These are phyloP conservation scores for Loxodonta africana DNA, from an alignment of 2,113 vertebrate species.

Conservation along the genomic window DNA sequence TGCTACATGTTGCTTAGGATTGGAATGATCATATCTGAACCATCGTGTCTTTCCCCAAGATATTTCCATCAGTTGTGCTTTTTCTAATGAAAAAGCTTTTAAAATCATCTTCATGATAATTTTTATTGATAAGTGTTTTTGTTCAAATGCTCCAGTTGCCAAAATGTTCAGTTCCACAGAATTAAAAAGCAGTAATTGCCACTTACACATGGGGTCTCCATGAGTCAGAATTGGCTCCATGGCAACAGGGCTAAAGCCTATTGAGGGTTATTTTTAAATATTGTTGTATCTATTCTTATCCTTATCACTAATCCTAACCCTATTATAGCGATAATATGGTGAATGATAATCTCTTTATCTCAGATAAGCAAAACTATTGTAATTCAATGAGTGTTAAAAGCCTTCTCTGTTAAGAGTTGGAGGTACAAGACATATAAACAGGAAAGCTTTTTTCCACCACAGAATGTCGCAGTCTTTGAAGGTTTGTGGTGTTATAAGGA, in stretches of 20 bases:
- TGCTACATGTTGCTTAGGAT: background rate
- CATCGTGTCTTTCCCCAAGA: background rate
- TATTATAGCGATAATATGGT: background rate
- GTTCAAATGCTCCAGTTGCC: background rate
- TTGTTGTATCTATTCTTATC: background rate
- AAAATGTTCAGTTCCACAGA: background rate
- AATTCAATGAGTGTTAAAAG: background rate
- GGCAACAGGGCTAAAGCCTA: background rate
- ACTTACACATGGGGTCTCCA: too few relatives aligned
- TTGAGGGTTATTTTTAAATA: slow-evolving; percentile 1
- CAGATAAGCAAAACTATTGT: background rate
- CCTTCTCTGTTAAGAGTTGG: background rate
- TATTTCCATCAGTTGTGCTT: background rate
- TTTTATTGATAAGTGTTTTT: background rate
- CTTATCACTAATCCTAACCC: background rate
- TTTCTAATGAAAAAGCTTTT: background rate
- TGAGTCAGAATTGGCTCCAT: too few relatives aligned
- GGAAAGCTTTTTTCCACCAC: background rate
- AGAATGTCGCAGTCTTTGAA: background rate
- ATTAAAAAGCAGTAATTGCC: background rate
- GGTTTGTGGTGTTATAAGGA: background rate
- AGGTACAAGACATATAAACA: background rate
- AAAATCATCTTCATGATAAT: background rate
- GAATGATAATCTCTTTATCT: background rate
- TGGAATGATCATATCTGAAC: background rate